A percentile compares a stretch with the other conserved stretches of the same genome.
Conservation (phyloP, 1,140 invertebrate genomes). For the Limonius californicus region DNA sequence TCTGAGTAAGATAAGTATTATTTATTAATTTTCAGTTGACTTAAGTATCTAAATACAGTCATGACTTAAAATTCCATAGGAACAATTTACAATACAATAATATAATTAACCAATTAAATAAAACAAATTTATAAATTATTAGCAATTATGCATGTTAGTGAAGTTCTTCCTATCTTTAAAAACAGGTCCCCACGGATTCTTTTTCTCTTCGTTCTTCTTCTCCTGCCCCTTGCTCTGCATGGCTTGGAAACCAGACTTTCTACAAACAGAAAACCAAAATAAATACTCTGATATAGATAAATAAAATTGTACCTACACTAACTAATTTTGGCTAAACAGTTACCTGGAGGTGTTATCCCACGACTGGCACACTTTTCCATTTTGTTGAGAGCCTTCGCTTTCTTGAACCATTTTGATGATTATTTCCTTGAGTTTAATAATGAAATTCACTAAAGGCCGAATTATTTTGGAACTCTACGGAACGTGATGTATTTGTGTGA, state of each 20-base stretch:
- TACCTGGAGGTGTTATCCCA: conserved; percentile 9
- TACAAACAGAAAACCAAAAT: conserved; percentile 28
- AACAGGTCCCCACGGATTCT: conserved; percentile 60
- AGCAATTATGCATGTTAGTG: conserved; percentile 65
- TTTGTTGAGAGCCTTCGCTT: background rate
- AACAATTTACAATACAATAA: conserved; percentile 45
- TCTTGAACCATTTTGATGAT: conserved; percentile 10
- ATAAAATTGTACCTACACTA: background rate
- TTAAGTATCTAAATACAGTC: conserved; percentile 16
- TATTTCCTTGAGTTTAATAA: no score
- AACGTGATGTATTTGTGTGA: conserved; percentile 77
- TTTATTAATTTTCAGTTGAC: conserved; percentile 11
- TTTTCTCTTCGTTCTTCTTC: conserved; percentile 38
- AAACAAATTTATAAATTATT: conserved; percentile 20
- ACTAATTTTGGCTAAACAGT: background rate
- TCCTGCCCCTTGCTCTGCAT: conserved; percentile 38
- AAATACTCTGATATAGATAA: no score
- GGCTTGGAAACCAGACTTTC: conserved; percentile 48
- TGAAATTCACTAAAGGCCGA: background rate
- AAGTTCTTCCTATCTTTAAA: conserved; percentile 71
- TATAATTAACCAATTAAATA: no score
- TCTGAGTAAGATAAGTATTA: background rate
- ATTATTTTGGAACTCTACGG: conserved; percentile 54
- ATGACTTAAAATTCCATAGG: conserved; percentile 46
- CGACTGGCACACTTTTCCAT: background rate